These are phyloP conservation scores for Drosophila rhopaloa DNA, from an alignment of 1,140 invertebrate genomes.

Conservation along the genomic window DNA sequence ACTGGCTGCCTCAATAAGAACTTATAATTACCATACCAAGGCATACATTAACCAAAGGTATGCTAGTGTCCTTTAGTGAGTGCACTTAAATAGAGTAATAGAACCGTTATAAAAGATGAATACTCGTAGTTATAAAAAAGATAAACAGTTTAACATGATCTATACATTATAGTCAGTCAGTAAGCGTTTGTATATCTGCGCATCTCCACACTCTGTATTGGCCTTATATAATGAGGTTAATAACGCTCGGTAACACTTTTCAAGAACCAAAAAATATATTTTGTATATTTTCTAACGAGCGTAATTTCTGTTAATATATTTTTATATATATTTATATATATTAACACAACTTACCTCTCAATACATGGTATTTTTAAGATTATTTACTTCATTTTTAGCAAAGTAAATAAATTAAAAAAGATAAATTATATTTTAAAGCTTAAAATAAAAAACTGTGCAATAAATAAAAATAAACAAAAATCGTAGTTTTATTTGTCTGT, in stretches of 20 bases:
- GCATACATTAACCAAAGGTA: slow-evolving; percentile 88
- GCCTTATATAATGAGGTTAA: slow-evolving; percentile 4
- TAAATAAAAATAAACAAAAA: slow-evolving; percentile 57
- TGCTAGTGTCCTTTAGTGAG: slow-evolving; percentile 80
- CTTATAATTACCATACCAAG: slow-evolving; percentile 87
- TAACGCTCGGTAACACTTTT: slow-evolving; percentile 10
- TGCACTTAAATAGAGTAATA: slow-evolving; percentile 38
- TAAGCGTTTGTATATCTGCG: slow-evolving; percentile 40
- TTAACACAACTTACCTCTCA: slow-evolving; percentile 51
- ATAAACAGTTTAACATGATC: slow-evolving; percentile 25
- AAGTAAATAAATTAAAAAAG: slow-evolving; percentile 38
- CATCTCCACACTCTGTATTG: slow-evolving; percentile 9
- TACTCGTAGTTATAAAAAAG: slow-evolving; percentile 31
- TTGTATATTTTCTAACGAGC: slow-evolving; percentile 47
- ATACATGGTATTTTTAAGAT: slow-evolving; percentile 36
- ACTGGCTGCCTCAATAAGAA: slow-evolving; percentile 86
- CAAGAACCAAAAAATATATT: slow-evolving; percentile 41
- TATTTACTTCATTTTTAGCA: slow-evolving; percentile 37
- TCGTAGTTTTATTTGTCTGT: slow-evolving; percentile 4
- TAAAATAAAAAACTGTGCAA: slow-evolving; percentile 59
- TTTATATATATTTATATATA: slow-evolving; percentile 42
- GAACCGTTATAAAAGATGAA: slow-evolving; percentile 31
- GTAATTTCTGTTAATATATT: slow-evolving; percentile 53
- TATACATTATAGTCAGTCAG: slow-evolving; percentile 35
- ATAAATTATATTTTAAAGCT: slow-evolving; percentile 40